A percentile compares a stretch with the other conserved stretches of the same genome.
These are phyloP conservation scores for Oeneis ivallda DNA, from an alignment of 2,888 invertebrate species.

Conservation along the genomic window DNA sequence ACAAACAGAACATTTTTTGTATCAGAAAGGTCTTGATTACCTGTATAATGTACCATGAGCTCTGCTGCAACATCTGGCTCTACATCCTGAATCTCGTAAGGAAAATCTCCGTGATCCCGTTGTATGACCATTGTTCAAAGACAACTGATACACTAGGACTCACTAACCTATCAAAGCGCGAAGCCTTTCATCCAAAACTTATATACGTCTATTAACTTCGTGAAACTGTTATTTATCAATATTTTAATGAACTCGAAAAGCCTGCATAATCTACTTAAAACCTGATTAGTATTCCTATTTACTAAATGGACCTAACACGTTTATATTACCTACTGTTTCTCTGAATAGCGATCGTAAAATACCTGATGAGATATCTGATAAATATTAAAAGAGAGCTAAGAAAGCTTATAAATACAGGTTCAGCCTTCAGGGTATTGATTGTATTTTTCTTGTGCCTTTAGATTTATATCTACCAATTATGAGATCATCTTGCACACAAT, in stretches of 20 bases:
- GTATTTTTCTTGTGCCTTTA: too few species aligned
- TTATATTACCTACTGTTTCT: too few species aligned
- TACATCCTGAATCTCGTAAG: conserved; percentile 81
- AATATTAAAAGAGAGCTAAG: too few species aligned
- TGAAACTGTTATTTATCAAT: background rate
- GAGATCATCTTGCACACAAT: too few species aligned
- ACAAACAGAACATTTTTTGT: too few species aligned
- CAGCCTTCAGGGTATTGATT: too few species aligned
- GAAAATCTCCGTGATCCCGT: conserved; percentile 64
- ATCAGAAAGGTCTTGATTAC: conserved; percentile 49
- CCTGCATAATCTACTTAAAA: too few species aligned
- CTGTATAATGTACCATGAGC: conserved; percentile 84
- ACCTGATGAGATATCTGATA: too few species aligned
- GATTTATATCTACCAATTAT: too few species aligned
- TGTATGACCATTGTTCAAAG: conserved; percentile 38
- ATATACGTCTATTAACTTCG: background rate
- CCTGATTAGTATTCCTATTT: background rate
- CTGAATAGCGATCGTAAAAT: too few species aligned
- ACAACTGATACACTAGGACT: background rate
- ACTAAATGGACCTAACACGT: background rate
- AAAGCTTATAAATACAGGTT: too few species aligned
- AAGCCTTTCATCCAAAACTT: background rate
- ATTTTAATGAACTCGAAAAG: background rate
- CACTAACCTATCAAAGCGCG: too few species aligned
- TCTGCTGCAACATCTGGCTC: conserved; percentile 77